Conservation (phyloP, 2,797 vertebrate species). For the Capromys pilorides region DNA sequence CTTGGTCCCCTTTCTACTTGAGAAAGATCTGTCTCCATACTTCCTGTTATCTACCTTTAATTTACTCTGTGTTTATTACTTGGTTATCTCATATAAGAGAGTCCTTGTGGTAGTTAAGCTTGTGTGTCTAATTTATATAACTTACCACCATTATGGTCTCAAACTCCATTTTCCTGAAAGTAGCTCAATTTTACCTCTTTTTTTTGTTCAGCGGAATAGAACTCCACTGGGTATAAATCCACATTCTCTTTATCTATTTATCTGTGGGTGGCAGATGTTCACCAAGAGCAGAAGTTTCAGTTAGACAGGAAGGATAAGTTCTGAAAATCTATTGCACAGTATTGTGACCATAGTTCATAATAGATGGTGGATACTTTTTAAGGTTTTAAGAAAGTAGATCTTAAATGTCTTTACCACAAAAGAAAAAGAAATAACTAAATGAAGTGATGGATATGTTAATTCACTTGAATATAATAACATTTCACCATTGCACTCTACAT, state of each 20-base stretch:
- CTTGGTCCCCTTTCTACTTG: background rate
- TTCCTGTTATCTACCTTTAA: background rate
- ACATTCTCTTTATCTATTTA: background rate
- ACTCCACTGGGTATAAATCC: background rate
- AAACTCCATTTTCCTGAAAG: background rate
- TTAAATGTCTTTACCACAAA: background rate
- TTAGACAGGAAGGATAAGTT: background rate
- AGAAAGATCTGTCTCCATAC: background rate
- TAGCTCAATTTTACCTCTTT: background rate
- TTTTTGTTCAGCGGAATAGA: background rate
- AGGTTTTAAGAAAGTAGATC: background rate
- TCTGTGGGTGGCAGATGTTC: background rate
- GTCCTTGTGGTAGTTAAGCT: background rate
- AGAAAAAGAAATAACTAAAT: background rate
- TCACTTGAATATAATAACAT: background rate
- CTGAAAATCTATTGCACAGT: background rate
- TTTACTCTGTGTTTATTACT: background rate
- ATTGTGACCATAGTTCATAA: background rate
- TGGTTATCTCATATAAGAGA: background rate
- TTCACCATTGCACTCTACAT: background rate
- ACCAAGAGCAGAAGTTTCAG: background rate
- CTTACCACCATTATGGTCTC: background rate
- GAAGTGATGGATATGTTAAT: background rate
- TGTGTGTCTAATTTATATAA: background rate
- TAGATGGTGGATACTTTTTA: background rate